A percentile compares a stretch with the other conserved stretches of the same genome.
Conservation (phyloP, 2,797 vertebrate genomes). For the Phataginus tricuspis region DNA sequence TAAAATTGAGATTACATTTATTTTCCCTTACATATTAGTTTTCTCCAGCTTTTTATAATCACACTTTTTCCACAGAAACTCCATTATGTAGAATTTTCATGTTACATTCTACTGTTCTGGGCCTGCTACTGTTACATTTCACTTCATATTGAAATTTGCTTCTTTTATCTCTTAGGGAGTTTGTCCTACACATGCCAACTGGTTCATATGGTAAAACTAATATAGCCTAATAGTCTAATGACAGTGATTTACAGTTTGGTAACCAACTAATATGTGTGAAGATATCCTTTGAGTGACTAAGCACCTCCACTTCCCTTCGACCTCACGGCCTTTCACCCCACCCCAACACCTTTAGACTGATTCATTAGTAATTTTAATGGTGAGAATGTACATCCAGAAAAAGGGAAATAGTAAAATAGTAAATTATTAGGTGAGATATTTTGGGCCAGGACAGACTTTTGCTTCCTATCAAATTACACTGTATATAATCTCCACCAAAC, state of each 20-base stretch:
- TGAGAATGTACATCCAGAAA: neutral
- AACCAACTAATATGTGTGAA: slow-evolving; percentile 32
- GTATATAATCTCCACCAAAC: neutral
- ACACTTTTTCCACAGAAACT: neutral
- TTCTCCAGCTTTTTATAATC: neutral
- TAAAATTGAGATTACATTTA: slow-evolving; percentile 1
- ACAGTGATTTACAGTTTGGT: neutral
- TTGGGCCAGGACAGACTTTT: neutral
- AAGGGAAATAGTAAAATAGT: neutral
- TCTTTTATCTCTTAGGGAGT: neutral
- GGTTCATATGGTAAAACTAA: neutral
- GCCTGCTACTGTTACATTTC: slow-evolving; percentile 10
- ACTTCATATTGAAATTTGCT: slow-evolving; percentile 21
- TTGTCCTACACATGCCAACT: neutral
- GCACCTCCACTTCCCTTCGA: neutral
- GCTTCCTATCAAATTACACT: neutral
- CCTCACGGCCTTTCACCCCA: neutral
- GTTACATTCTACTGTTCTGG: neutral
- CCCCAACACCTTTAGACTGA: neutral
- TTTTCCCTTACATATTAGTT: neutral
- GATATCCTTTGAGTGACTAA: neutral
- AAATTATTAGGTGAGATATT: neutral
- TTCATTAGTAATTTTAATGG: neutral
- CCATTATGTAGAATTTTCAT: slow-evolving; percentile 20
- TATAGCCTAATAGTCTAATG: neutral